Base-by-base conservation (phyloP, 2,888 invertebrate genomes). In the Platycheirus rosarum region DNA sequence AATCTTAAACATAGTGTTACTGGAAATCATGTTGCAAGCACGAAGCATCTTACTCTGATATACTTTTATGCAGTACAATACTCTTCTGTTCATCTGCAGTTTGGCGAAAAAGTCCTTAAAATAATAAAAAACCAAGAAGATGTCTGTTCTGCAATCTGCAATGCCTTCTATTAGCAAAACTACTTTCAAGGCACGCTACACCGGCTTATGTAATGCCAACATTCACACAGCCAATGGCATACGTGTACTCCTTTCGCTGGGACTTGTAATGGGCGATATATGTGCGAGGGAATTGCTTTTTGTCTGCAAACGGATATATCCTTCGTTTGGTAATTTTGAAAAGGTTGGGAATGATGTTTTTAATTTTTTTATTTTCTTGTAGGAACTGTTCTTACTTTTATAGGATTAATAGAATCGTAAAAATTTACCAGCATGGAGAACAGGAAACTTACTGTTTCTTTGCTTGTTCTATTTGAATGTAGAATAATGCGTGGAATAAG, bases 81-180 rank as follows among this genome's bases (percentile, higher is more conserved):
- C 18, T 53, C 11, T 6, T 18, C 16, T 48, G 13, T 40, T 11
- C 11, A n/a, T 48, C n/a, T 65, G 9, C 37, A 51, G 35, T 37
- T 49, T 53, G 2, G 23, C 16, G 16, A 60, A 63, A 78, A 55
- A 63, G 74, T 49, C 75, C 69, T 79, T 79, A 74, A 69, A 68
- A 78, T 71, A 60, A 78, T 40, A 74, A 13, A 40, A 29, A 65
- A 57, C 0, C 13, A 26, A 23, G 37, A 78, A 26, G 35, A 74
- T 13, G 44, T 48, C 66, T 62, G 60, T 53, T 62, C 53, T 62
- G 23, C 74, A 73, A 62, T 79, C 62, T 79, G 62, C 46, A 32
- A 46, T 68, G 78, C 18, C 40, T 79, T 75, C 48, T 79, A 79
- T 79, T 79, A 79, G 69, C 79, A 79, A 79, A 79, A 79, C 79